Base-by-base conservation (phyloP, 2,888 invertebrate genomes). In the Cerceris rybyensis region DNA sequence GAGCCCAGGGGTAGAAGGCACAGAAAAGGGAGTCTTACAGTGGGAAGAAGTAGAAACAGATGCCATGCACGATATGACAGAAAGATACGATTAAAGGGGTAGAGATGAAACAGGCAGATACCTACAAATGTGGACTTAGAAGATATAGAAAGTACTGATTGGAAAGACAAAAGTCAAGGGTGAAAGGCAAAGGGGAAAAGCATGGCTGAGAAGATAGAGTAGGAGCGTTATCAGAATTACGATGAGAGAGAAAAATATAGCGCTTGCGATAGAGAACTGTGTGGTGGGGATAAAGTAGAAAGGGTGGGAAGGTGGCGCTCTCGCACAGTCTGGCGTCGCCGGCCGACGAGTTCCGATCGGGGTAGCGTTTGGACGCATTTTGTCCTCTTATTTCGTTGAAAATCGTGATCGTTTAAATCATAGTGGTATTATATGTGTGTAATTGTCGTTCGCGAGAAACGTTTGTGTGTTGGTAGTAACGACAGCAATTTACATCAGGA, bases 301-400 rank as follows among this genome's bases (percentile, higher is more conserved):
- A 80, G 52, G 64, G 55, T 59, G 75, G 82, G 75, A 72, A 78
- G 81, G 79, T 82, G 84, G 82, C 82, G 83, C 81, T 83, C 82
- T 81, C 80, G 80, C 81, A 84, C 88, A 90, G 90, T 90, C 86
- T 88, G 86, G 87, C 83, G 87, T 89, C 85, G 89, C 86, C 88
- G 89, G 87, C 84, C 88, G 88, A 89, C 87, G 87, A 82, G 76
- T 83, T 73, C 81, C 78, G n/a, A 42, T 16, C 16, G 2, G 41
- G 61, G 41, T n/a, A 5, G 52, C 52, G n/a, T 14, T 63, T 78
- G 8, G 2, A 28, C 39, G 46, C 41, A 46, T 41, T 49, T 17
- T 54, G 28, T 49, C 46, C 57, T 58, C 68, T 65, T 28, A 58
- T 43, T 67, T 58, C 43, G 14, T 42, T 68, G 54, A 50, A 66